These are phyloP conservation scores for Percopsis transmontana DNA, from an alignment of 2,113 vertebrate species.

Conservation along the genomic window DNA sequence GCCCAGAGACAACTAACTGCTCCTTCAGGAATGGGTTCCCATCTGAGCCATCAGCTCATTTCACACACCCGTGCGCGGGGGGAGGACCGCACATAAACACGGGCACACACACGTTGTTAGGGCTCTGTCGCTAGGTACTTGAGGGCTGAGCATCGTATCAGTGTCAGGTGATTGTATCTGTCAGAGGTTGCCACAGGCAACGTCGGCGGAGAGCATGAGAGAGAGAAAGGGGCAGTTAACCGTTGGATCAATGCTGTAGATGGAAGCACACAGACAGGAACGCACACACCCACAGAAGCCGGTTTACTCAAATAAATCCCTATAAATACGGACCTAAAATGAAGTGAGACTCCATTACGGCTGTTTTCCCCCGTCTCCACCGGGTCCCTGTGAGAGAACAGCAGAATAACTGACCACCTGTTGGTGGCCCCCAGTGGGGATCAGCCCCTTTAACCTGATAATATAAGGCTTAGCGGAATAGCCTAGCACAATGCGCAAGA, in stretches of 20 bases:
- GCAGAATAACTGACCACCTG: too few species aligned
- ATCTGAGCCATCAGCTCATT: conserved; percentile 21
- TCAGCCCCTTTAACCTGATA: too few species aligned
- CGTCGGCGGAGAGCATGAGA: conserved; percentile 9
- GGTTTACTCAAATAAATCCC: conserved; percentile 1
- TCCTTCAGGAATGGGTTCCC: conserved; percentile 46
- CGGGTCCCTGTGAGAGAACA: too few species aligned
- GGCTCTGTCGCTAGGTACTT: conserved; percentile 6
- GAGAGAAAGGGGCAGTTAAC: conserved; percentile 28
- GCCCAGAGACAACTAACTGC: conserved; percentile 55
- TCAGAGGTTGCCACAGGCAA: conserved; percentile 44
- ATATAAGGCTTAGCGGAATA: too few species aligned
- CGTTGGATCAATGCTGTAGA: conserved; percentile 42
- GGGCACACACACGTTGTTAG: not conserved
- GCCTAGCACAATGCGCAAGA: too few species aligned
- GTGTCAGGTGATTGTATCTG: conserved; percentile 45
- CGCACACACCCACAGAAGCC: not conserved
- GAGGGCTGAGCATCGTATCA: conserved; percentile 8
- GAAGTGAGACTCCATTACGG: conserved; percentile 34
- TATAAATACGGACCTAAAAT: conserved; percentile 48
- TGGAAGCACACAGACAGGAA: conserved; percentile 12
- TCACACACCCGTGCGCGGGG: conserved; percentile 5
- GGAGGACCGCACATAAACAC: conserved; percentile 2
- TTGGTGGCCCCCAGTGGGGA: too few species aligned
- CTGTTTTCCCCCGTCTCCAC: not conserved